A percentile compares a stretch with the other conserved stretches of the same genome.
Conservation (phyloP, 2,113 vertebrate genomes). For the Gadus macrocephalus region DNA sequence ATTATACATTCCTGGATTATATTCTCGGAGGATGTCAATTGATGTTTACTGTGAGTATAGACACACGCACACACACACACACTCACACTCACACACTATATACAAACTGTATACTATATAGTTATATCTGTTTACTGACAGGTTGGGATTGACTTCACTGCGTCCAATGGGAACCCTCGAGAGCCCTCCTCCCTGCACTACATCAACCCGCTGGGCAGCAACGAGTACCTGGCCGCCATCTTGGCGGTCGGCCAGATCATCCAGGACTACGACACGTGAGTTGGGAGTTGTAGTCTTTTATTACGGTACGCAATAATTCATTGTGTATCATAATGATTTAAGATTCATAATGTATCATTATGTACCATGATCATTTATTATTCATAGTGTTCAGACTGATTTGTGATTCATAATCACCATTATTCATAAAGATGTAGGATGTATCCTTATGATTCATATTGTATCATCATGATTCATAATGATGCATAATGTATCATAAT, state of each 20-base stretch:
- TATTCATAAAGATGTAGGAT: too few species aligned
- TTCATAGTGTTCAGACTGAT: too few species aligned
- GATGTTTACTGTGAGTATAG: constrained; percentile 91
- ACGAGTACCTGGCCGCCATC: constrained; percentile 92
- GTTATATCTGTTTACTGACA: constrained; percentile 44
- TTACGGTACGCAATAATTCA: too few species aligned
- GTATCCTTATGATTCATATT: too few species aligned
- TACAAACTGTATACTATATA: too few species aligned
- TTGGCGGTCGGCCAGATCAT: constrained; percentile 98
- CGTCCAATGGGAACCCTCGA: constrained; percentile 92
- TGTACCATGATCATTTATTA: too few species aligned
- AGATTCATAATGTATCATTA: too few species aligned
- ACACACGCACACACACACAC: not conserved
- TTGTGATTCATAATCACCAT: too few species aligned
- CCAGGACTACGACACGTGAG: constrained; percentile 98
- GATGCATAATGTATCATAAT: too few species aligned
- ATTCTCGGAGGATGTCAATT: constrained; percentile 97
- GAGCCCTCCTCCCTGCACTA: constrained; percentile 94
- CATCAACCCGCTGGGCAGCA: constrained; percentile 94
- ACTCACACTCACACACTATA: too few species aligned
- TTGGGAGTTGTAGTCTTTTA: constrained; percentile 9
- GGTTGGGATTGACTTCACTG: constrained; percentile 99
- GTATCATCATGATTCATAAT: too few species aligned
- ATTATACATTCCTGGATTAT: constrained; percentile 97
- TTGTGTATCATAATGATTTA: too few species aligned